These are phyloP conservation scores for Hycleus phaleratus DNA, from an alignment of 1,140 invertebrate species.

Conservation along the genomic window DNA sequence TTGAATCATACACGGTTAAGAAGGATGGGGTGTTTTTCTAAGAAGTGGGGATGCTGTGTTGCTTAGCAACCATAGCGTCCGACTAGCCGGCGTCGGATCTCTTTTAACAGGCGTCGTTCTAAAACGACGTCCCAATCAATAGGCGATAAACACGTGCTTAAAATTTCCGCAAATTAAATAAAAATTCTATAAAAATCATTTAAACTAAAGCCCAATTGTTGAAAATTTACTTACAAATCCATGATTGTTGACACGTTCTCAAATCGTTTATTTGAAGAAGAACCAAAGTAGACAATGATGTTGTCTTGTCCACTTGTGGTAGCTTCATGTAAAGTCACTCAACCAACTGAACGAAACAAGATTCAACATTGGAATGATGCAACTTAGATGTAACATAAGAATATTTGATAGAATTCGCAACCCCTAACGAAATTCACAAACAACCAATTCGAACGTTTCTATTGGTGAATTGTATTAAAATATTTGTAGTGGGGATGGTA, in stretches of 20 bases:
- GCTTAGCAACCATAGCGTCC: constrained; percentile 33
- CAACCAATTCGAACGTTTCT: constrained; percentile 6
- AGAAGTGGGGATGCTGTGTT: constrained; percentile 36
- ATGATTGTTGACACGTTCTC: too few species aligned
- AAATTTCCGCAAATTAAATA: background rate
- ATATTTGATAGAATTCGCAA: constrained; percentile 12
- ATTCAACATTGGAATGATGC: constrained; percentile 28
- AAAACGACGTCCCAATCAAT: constrained; percentile 24
- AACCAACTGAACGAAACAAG: too few species aligned
- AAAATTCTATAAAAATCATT: too few species aligned
- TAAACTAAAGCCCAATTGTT: too few species aligned
- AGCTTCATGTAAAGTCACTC: too few species aligned
- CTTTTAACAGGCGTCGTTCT: constrained; percentile 16
- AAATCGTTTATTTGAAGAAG: too few species aligned
- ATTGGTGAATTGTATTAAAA: constrained; percentile 15
- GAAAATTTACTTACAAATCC: too few species aligned
- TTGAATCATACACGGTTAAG: constrained; percentile 31
- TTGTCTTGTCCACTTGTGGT: too few species aligned
- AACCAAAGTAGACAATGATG: too few species aligned
- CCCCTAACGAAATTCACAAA: constrained; percentile 8
- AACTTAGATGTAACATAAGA: constrained; percentile 20
- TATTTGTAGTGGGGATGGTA: background rate
- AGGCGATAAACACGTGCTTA: constrained; percentile 6
- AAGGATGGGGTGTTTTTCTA: constrained; percentile 13
- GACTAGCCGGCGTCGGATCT: constrained; percentile 29